Base-by-base conservation (phyloP, 2,113 vertebrate species). In the Melanerpes formicivorus region DNA sequence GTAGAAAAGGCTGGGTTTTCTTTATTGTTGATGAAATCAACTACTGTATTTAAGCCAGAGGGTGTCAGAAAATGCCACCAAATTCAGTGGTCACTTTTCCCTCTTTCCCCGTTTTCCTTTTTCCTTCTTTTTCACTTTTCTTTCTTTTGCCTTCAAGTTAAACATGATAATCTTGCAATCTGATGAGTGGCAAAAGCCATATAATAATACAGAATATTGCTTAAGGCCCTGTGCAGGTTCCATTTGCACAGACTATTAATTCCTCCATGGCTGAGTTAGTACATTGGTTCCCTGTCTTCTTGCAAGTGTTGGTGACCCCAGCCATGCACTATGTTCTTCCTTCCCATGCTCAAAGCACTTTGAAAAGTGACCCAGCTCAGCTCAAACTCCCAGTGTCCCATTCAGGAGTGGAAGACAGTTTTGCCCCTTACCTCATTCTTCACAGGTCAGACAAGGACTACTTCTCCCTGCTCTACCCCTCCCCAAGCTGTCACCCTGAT, bases 41-140 rank as follows among this genome's bases (percentile, higher is more conserved):
- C 59, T 66, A 67, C 26, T 80, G 18, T 83, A 74, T 74, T 77
- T 86, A 74, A 93, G 54, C 19, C 54, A 76, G 58, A 84, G 6
- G 1, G 30, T 79, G 44, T 73, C 59, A 88, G 63, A 90, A 87
- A 93, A 89, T 81, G n/a, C 50, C 44, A 87, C 29, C 23, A 76
- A 44, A 79, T 90, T 30, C 60, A 62, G 13, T 65, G 7, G 3
- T 67, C 7, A 10, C 3, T 7, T 14, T 30, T n/a, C 21, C 21
- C 3, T 18, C 7, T 5, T 40, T 5, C 3, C 5, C 1, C 6
- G 2, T 4, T 40, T 17, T 22, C 6, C 1, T 2, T 15, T 6
- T 14, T 15, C 2, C 9, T 30, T 32, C 17, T 2, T 2, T 1
- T 2, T 13, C 11, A 8, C 2, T 4, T 21, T 3, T 25, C 32